Evolutionary conservation across 2,888 invertebrate species (phyloP).

Genomic region (Macropis europaea): DNA sequence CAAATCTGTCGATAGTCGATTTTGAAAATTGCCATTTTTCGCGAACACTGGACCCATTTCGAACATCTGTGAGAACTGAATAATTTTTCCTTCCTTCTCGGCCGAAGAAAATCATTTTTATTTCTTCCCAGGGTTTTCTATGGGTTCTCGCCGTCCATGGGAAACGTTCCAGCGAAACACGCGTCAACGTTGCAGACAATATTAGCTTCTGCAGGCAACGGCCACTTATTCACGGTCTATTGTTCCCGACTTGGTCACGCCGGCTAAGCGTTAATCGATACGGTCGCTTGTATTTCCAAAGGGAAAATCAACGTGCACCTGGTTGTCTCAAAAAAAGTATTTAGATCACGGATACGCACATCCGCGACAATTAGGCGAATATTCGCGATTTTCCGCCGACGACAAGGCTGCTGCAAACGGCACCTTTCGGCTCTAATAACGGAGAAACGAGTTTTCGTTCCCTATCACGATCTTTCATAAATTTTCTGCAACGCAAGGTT

Average conservation of each 20-base stretch:
- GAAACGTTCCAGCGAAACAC: not conserved
- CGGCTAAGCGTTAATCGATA: conserved; percentile 45
- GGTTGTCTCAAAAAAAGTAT: not conserved
- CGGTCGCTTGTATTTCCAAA: conserved; percentile 2
- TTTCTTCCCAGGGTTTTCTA: not conserved
- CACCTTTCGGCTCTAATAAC: no score
- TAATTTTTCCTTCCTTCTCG: no score
- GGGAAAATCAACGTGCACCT: not conserved
- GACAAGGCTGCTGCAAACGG: conserved; percentile 32
- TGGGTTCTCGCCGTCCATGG: not conserved
- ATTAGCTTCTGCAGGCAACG: conserved; percentile 40
- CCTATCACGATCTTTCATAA: conserved; percentile 4
- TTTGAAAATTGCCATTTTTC: no score
- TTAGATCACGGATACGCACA: not conserved
- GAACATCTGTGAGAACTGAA: no score
- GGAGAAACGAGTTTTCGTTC: no score
- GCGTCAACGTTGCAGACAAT: conserved; percentile 28
- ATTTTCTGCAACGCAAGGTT: conserved; percentile 5
- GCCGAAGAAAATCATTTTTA: no score
- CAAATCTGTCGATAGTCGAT: no score
- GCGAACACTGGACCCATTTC: no score
- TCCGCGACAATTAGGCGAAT: not conserved
- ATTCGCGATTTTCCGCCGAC: conserved; percentile 3
- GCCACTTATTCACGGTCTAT: conserved; percentile 44
- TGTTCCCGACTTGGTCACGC: conserved; percentile 33